phyloP scores from a whole-genome alignment of 1,140 invertebrate genomes.

The Pseudachorutes palmiensis region DNA sequence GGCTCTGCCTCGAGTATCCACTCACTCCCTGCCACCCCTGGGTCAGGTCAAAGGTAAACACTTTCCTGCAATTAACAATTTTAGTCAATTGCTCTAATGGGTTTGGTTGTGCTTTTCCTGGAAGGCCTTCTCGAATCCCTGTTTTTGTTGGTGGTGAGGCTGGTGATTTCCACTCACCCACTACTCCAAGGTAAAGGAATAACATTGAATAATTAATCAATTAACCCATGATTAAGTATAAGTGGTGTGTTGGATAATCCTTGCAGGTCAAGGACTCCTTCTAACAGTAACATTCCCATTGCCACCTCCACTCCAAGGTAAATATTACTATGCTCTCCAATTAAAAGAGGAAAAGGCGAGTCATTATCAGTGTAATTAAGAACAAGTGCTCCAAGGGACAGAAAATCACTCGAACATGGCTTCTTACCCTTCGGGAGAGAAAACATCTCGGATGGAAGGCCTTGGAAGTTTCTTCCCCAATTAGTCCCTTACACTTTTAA shows the following conservation, averaged over 20 bases:
- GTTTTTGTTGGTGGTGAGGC: slow-evolving; percentile 33
- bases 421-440: no score
- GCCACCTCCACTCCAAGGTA: slow-evolving; percentile 19
- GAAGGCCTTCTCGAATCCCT: slow-evolving; percentile 34
- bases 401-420: no score
- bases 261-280: slow-evolving; percentile 38
- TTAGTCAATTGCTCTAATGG: slow-evolving; percentile 7
- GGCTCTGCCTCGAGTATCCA: slow-evolving; percentile 63
- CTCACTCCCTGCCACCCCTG: slow-evolving; percentile 54
- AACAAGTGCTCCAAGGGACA: no score
- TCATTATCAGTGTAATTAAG: no score
- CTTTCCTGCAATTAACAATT: no score
- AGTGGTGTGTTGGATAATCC: not conserved
- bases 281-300: slow-evolving; percentile 35
- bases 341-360: no score
- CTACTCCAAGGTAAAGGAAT: slow-evolving; percentile 29
- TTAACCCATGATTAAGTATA: not conserved
- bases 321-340: no score
- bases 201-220: not conserved
- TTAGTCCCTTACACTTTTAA: no score
- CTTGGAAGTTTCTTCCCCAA: no score
- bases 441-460: no score
- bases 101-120: not conserved
- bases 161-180: slow-evolving; percentile 23
- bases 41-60: slow-evolving; percentile 65